Conservation (phyloP, 2,797 vertebrate genomes). For the Rhynchonycteris naso region DNA sequence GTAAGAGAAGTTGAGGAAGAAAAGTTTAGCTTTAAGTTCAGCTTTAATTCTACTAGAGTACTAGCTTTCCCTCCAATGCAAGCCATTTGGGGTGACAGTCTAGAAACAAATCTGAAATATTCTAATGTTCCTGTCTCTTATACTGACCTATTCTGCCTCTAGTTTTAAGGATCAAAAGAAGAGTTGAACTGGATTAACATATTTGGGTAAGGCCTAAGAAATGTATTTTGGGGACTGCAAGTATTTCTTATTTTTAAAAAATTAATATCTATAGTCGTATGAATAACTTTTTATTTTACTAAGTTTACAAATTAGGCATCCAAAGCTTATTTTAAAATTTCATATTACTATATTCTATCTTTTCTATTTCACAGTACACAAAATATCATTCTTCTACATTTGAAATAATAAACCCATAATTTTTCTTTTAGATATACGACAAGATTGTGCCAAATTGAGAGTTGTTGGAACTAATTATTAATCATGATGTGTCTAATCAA, state of each 20-base stretch:
- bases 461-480: conserved; percentile 45
- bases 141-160: not conserved
- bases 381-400: not conserved
- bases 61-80: not conserved
- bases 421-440: conserved; percentile 39
- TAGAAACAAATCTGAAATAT: not conserved
- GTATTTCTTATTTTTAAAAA: not conserved
- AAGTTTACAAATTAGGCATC: not conserved
- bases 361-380: not conserved
- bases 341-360: not conserved
- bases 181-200: not conserved
- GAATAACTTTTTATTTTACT: not conserved
- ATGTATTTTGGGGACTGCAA: conserved; percentile 5
- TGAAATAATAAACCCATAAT: conserved; percentile 39
- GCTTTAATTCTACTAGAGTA: not conserved
- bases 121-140: not conserved
- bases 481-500: conserved; percentile 20
- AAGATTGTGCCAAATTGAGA: not conserved
- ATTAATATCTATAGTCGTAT: not conserved
- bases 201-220: conserved; percentile 1
- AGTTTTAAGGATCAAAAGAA: conserved; percentile 26
- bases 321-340: not conserved
- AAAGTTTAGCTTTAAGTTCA: not conserved
- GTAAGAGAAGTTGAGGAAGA: not conserved
- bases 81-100: not conserved